Percentiles rank a stretch among this genome's conserved stretches.
phyloP scores from a whole-genome alignment of 2,797 vertebrate species.

The Lemur catta region DNA sequence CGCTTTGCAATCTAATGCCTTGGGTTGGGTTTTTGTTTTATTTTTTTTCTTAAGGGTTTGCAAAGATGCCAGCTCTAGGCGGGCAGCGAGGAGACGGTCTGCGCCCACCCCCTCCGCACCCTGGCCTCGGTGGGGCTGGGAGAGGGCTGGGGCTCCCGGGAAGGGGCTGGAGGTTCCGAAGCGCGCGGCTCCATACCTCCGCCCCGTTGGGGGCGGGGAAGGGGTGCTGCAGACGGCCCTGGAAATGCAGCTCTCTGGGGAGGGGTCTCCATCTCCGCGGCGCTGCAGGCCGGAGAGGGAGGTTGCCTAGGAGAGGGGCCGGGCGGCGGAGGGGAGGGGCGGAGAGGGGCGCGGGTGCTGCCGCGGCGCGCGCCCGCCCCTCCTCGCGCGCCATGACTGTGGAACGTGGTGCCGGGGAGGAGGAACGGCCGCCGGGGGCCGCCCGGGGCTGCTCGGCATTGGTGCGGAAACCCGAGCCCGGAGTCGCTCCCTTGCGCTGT shows the following conservation, averaged over 20 bases:
- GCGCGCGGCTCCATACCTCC: conserved; percentile 65
- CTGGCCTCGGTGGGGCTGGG: not conserved
- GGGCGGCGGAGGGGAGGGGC: not conserved
- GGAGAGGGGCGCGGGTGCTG: conserved; percentile 59
- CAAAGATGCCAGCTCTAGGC: not conserved
- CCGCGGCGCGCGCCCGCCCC: conserved; percentile 30
- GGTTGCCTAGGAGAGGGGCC: conserved; percentile 69
- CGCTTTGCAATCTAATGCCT: conserved; percentile 51
- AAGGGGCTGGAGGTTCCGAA: conserved; percentile 51
- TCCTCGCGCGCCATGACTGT: conserved; percentile 79
- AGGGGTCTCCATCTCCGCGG: conserved; percentile 46
- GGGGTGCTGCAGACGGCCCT: conserved; percentile 24
- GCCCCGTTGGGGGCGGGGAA: conserved; percentile 70
- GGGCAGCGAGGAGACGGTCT: not conserved
- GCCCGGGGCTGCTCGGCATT: conserved; percentile 71
- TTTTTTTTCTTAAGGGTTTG: not conserved
- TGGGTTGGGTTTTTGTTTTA: not conserved
- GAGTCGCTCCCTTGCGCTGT: conserved; percentile 55
- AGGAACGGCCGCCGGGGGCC: conserved; percentile 69
- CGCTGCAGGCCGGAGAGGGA: conserved; percentile 43
- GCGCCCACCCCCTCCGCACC: not conserved
- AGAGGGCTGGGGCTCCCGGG: conserved; percentile 34
- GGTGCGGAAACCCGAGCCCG: conserved; percentile 76
- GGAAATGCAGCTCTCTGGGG: conserved; percentile 62
- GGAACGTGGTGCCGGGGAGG: conserved; percentile 76